Conservation (phyloP, 2,888 invertebrate species). For the Dryadula phaetusa region DNA sequence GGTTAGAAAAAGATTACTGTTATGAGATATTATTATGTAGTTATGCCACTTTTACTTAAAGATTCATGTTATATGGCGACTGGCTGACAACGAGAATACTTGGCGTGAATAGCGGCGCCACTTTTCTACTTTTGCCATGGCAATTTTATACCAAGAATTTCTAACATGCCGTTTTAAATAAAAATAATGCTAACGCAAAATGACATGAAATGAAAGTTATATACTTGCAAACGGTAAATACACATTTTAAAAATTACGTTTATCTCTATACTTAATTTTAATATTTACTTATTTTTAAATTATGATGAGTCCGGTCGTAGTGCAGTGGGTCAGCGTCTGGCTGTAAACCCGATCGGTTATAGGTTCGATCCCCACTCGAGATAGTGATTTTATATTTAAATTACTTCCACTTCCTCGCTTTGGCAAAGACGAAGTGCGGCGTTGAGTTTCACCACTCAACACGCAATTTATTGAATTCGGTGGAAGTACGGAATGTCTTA, state of each 20-base stretch:
- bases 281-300: neutral
- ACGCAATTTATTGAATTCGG: too few species aligned
- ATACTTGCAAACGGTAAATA: constrained; percentile 14
- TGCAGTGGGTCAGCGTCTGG: too few species aligned
- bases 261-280: constrained; percentile 2
- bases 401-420: too few species aligned
- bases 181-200: constrained; percentile 32
- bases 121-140: constrained; percentile 36
- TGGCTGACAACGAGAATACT: constrained; percentile 32
- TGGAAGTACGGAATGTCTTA: too few species aligned
- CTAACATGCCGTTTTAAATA: constrained; percentile 36
- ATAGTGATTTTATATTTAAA: too few species aligned
- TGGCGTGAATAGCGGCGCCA: constrained; percentile 37
- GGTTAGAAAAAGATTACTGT: constrained; percentile 35
- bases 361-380: too few species aligned
- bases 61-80: constrained; percentile 30
- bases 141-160: constrained; percentile 38
- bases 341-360: too few species aligned
- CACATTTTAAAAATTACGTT: neutral
- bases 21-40: constrained; percentile 43
- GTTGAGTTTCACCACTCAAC: too few species aligned
- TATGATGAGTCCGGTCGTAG: too few species aligned
- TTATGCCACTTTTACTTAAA: constrained; percentile 43
- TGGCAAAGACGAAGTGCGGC: too few species aligned
- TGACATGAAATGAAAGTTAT: constrained; percentile 30